Evolutionary conservation across 2,888 invertebrate species (phyloP), one percentile per base, ranked within the genome.

Genomic region (Galerucella calmariensis): DNA sequence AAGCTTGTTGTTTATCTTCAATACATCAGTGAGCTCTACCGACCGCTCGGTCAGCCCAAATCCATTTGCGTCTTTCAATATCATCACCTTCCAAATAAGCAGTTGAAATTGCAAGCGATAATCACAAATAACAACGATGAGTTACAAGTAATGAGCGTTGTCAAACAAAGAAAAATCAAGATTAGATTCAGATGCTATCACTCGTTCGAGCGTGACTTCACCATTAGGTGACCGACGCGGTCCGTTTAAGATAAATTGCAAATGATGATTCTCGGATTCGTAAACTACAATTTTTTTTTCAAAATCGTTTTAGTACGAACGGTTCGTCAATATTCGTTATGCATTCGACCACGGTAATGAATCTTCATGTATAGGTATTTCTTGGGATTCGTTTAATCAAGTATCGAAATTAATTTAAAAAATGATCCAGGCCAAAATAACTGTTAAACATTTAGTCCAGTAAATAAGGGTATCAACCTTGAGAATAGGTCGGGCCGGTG

Each of bases 151-250:
- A 66, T 48, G 11, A 66, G 12, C 5, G 16, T 35, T n/a, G 53
- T 35, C 51, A 67, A 24, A 67, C 67, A 35, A 67, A 67, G 67
- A 67, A 56, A 67, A 53, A 48, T 48, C 35, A 67, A 67, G 27
- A 67, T 56, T 67, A 53, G 53, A 27, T 11, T 12, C n/a, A 11
- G 11, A 67, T 67, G 56, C 16, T 67, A 56, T 67, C 51, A 24
- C 12, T 56, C 53, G 11, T 67, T 67, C 53, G 53, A 41, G 53
- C 67, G 35, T 53, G 27, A 67, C 67, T 27, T 27, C 41, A 67
- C 24, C 24, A 48, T 65, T 65, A 48, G 46, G 20, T 65, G 48
- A 65, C 24, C 65, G 65, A 24, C 16, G 56, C 65, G 65, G 48
- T 16, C 48, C 65, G 44, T 63, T 61, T 63, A 63, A 63, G 44